Percentiles rank a stretch among this genome's conserved stretches.
phyloP scores from a whole-genome alignment of 1,140 invertebrate genomes.

The Drosophila kurseongensis region DNA sequence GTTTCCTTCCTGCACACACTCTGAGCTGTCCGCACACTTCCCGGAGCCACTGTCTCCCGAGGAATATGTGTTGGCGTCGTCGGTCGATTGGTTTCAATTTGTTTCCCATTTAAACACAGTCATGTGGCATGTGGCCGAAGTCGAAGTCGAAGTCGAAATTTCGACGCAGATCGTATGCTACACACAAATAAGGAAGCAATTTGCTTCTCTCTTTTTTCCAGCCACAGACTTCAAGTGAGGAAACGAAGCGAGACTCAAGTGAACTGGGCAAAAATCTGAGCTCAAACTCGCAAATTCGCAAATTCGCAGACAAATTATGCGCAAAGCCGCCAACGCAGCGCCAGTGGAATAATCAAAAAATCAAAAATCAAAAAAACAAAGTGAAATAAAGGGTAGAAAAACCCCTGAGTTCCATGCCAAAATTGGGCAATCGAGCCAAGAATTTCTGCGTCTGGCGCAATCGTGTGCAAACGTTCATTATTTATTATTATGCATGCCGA shows the following conservation, averaged over 20 bases:
- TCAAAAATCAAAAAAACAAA: neutral
- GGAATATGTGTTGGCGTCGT: constrained; percentile 9
- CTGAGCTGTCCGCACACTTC: constrained; percentile 3
- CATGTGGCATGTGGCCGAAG: constrained; percentile 13
- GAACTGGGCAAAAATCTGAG: constrained; percentile 28
- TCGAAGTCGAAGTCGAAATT: neutral
- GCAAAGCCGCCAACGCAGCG: constrained; percentile 43
- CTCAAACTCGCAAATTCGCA: constrained; percentile 11
- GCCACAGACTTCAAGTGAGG: constrained; percentile 44
- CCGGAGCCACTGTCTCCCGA: constrained; percentile 22
- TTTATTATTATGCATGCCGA: constrained; percentile 25
- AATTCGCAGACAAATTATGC: constrained; percentile 61
- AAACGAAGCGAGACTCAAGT: constrained; percentile 38
- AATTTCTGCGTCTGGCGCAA: constrained; percentile 16
- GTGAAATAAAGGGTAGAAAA: constrained; percentile 17
- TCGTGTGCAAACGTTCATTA: constrained; percentile 2
- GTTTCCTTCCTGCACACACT: constrained; percentile 17
- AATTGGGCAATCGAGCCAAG: constrained; percentile 18
- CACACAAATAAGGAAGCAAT: constrained; percentile 73
- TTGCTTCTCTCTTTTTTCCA: constrained; percentile 45
- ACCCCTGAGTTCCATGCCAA: constrained; percentile 1
- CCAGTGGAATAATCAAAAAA: constrained; percentile 21
- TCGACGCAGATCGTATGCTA: constrained; percentile 22
- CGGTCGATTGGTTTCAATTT: constrained; percentile 35
- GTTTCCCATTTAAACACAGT: constrained; percentile 28